A percentile compares a stretch with the other conserved stretches of the same genome.
Evolutionary conservation across 2,797 vertebrate species (phyloP).

Genomic region (Carcharodon carcharias): DNA sequence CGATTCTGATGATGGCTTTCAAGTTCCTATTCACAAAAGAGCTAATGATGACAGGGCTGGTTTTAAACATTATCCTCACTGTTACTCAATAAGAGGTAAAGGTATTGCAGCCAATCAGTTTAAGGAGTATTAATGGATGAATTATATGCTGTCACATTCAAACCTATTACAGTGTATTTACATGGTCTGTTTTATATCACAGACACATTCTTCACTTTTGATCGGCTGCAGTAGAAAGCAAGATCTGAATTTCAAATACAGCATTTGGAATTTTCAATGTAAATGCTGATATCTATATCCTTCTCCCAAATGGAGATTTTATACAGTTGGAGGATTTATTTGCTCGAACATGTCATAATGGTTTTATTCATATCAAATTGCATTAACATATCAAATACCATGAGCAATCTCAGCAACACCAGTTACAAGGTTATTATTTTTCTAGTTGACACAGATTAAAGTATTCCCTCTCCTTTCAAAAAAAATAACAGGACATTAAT

Average conservation of each 20-base stretch:
- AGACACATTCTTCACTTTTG: neutral
- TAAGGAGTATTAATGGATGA: neutral
- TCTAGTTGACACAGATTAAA: neutral
- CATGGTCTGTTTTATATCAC: neutral
- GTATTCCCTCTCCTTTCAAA: neutral
- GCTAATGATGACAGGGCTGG: neutral
- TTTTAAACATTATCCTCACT: slow-evolving; percentile 2
- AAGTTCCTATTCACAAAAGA: neutral
- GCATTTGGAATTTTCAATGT: neutral
- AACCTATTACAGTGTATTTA: neutral
- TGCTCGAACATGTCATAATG: neutral
- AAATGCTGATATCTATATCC: neutral
- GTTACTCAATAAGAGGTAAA: slow-evolving; percentile 11
- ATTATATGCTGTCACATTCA: neutral
- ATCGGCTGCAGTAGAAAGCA: neutral
- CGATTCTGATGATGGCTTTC: neutral
- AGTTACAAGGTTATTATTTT: neutral
- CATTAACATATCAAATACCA: neutral
- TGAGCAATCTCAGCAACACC: neutral
- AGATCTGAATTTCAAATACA: neutral
- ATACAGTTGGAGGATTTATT: neutral
- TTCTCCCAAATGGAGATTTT: neutral
- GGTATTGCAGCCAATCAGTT: neutral
- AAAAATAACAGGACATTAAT: neutral
- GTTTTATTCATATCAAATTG: neutral